Percentiles rank a stretch among this genome's conserved stretches.
phyloP scores from a whole-genome alignment of 1,140 invertebrate genomes.

The Drosophila pseudoananassae region DNA sequence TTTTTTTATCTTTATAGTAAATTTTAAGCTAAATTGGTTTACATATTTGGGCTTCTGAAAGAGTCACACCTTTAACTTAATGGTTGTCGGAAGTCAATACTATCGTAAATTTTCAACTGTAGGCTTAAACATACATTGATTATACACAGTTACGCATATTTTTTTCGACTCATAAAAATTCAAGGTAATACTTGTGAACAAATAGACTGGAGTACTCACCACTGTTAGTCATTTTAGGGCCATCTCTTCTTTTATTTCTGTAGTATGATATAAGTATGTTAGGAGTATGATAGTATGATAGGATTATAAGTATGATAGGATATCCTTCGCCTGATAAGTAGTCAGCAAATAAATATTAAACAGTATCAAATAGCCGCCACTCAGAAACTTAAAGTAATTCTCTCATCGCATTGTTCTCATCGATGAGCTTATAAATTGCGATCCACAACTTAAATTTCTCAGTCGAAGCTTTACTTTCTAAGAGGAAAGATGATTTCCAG shows the following conservation, averaged over 20 bases:
- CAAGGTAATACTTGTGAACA: constrained; percentile 1
- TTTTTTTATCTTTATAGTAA: not conserved
- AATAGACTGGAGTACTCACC: not conserved
- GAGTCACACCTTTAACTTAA: not conserved
- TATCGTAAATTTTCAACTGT: not conserved
- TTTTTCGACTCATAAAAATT: constrained; percentile 1
- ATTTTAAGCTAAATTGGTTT: not conserved
- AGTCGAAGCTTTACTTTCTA: constrained; percentile 42
- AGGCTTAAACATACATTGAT: too few species aligned
- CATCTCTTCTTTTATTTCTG: not conserved
- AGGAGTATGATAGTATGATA: too few species aligned
- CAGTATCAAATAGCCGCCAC: constrained; percentile 29
- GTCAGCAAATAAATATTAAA: not conserved
- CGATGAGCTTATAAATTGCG: constrained; percentile 20
- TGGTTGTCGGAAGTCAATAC: not conserved
- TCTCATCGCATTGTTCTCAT: constrained; percentile 13
- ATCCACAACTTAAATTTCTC: constrained; percentile 16
- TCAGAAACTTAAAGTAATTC: not conserved
- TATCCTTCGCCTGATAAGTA: not conserved
- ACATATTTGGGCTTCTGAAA: not conserved
- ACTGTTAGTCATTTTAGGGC: not conserved
- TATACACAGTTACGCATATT: constrained; percentile 14
- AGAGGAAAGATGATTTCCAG: constrained; percentile 49
- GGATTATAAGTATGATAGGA: not conserved
- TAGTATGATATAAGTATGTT: not conserved